Base-by-base conservation (phyloP, 2,113 vertebrate genomes). In the Oncorhynchus kisutch region DNA sequence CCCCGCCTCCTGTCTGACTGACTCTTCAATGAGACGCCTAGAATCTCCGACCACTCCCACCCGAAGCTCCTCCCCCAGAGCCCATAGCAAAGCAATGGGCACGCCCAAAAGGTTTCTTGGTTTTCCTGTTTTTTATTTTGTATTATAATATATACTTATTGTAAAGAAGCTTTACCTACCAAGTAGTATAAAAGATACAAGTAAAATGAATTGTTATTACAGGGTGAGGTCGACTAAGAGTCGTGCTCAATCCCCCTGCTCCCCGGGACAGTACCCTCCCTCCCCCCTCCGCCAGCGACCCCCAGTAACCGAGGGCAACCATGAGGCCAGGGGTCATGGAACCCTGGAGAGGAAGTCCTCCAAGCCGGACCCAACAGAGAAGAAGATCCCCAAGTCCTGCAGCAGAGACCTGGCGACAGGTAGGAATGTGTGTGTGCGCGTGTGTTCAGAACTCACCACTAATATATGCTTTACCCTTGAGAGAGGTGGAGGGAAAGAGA, bases 211-310 rank as follows among this genome's bases (percentile, higher is more conserved):
- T 73, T n/a, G 12, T 18, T 34, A 14, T 70, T 78, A n/a, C 76
- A 94, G 93, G 67, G 88, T 91, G 75, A 95, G 93, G 82, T 90
- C 92, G 20, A 90, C 92, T 81, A 95, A 95, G 88, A 93, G 89
- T 57, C 95, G 94, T 0, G 92, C 96, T 18, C 96, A 95, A 88
- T 98, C 97, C 65, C 96, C 96, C 76, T 95, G 91, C 12, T 84
- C 87, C 62, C 94, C 94, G 1, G 94, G 94, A 0, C 94, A 92
- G 82, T 95, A 93, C 81, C 93, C 92, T 1, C 90, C 93, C 67
- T 97, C 96, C 78, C 95, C 96, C 0, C 89, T 94, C 87, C 95
- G 93, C 66, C 94, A 95, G 78, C 94, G 93, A 72, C 59, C 59
- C 78, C 89, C 94, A 3, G 88, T 78, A 72, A 89, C 90, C 25